phyloP scores from a whole-genome alignment of 23 tunicate species.

The Aplidium turbinatum region DNA sequence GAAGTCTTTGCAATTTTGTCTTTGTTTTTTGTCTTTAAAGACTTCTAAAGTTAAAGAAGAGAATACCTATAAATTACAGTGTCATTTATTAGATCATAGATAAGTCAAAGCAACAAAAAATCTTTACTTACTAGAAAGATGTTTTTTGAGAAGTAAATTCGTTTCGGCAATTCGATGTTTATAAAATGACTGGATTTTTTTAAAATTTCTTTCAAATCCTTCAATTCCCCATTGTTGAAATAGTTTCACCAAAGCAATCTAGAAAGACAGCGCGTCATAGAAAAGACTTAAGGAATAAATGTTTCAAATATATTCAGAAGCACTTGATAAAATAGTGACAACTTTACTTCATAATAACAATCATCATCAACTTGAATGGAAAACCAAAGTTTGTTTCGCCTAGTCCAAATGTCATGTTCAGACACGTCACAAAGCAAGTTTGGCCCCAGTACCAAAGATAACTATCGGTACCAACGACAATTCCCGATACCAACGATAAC shows the following conservation, averaged over 20 bases:
- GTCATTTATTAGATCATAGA: not conserved
- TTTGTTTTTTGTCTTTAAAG: no score
- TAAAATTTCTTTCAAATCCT: conserved; percentile 30
- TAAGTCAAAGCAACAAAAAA: not conserved
- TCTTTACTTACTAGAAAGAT: conserved; percentile 3
- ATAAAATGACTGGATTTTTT: conserved; percentile 26
- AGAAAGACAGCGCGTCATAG: conserved; percentile 6
- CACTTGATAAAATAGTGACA: not conserved
- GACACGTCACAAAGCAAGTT: no score
- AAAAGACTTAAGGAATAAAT: not conserved
- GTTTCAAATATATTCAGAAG: not conserved
- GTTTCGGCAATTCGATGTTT: not conserved
- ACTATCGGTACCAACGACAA: no score
- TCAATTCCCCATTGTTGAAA: conserved; percentile 37
- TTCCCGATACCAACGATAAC: no score
- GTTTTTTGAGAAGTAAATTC: not conserved
- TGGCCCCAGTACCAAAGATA: no score
- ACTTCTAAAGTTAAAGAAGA: no score
- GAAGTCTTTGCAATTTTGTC: no score
- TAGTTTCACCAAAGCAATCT: conserved; percentile 22
- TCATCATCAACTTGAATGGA: no score
- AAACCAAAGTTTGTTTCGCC: no score
- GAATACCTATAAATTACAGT: not conserved
- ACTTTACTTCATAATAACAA: no score
- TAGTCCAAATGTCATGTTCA: no score